These are phyloP conservation scores for Torymus tubicola DNA, from an alignment of 2,888 invertebrate species.

Conservation along the genomic window DNA sequence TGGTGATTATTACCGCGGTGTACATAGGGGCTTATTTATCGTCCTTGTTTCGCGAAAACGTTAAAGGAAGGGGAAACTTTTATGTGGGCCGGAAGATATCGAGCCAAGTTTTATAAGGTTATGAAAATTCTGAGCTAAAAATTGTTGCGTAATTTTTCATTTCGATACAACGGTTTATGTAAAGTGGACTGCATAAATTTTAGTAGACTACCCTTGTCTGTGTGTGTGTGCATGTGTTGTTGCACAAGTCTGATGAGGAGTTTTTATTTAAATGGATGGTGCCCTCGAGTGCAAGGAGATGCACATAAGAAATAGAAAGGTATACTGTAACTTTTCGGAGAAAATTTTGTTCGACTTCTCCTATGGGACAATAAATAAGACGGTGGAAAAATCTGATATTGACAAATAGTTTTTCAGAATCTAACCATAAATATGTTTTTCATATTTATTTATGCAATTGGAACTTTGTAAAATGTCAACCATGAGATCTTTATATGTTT, in stretches of 20 bases:
- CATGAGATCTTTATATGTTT: too few species aligned
- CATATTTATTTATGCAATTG: too few species aligned
- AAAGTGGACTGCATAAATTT: constrained; percentile 22
- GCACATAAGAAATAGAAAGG: too few species aligned
- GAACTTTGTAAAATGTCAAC: too few species aligned
- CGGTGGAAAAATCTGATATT: too few species aligned
- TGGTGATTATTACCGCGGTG: too few species aligned
- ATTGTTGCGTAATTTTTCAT: constrained; percentile 25
- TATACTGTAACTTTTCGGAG: too few species aligned
- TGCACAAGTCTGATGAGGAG: constrained; percentile 14
- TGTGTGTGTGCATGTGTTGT: too few species aligned
- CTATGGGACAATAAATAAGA: too few species aligned
- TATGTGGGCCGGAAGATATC: not conserved
- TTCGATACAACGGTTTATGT: constrained; percentile 1
- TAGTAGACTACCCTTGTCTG: not conserved
- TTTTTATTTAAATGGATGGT: constrained; percentile 24
- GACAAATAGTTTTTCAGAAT: not conserved
- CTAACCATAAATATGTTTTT: not conserved
- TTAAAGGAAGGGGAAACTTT: not conserved
- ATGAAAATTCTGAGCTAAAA: not conserved
- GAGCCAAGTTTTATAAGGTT: not conserved
- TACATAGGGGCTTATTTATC: not conserved
- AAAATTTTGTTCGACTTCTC: too few species aligned
- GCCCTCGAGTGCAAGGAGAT: not conserved
- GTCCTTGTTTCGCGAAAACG: not conserved